Conservation (phyloP, 2,888 invertebrate genomes). For the Eretmocerus hayati region DNA sequence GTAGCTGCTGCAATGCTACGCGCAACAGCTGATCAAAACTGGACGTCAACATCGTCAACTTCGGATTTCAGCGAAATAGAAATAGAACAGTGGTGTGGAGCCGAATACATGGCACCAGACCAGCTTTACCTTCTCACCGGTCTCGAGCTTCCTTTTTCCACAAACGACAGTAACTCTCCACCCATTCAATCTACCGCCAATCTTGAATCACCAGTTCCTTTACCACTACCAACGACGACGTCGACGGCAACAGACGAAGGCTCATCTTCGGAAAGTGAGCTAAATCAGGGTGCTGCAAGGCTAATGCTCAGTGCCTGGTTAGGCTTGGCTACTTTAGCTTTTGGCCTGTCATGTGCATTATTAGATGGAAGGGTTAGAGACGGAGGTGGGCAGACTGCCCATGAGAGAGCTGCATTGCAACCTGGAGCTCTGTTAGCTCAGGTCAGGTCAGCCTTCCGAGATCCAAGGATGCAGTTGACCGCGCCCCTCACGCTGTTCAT, state of each 20-base stretch:
- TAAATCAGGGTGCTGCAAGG: slow-evolving; percentile 31
- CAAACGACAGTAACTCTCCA: too few relatives aligned
- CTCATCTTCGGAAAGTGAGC: too few relatives aligned
- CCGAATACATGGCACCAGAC: too few relatives aligned
- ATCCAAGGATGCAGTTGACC: slow-evolving; percentile 61
- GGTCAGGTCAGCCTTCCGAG: slow-evolving; percentile 52
- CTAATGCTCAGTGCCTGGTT: slow-evolving; percentile 39
- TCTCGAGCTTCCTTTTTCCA: too few relatives aligned
- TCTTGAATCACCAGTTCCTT: too few relatives aligned
- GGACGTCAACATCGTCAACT: slow-evolving; percentile 17
- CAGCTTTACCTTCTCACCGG: slow-evolving; percentile 22
- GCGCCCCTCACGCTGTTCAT: slow-evolving; percentile 74
- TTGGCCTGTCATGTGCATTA: slow-evolving; percentile 40
- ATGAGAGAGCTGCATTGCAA: slow-evolving; percentile 26
- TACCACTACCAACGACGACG: too few relatives aligned
- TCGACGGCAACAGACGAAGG: too few relatives aligned
- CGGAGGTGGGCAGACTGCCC: slow-evolving; percentile 28
- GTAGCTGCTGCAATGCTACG: slow-evolving; percentile 37
- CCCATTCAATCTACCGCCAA: too few relatives aligned
- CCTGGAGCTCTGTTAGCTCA: slow-evolving; percentile 43
- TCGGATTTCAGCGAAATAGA: slow-evolving; percentile 28
- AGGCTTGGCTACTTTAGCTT: slow-evolving; percentile 37
- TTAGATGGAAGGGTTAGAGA: slow-evolving; percentile 41
- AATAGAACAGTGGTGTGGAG: slow-evolving; percentile 36
- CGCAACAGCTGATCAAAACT: slow-evolving; percentile 28